Evolutionary conservation across 2,797 vertebrate species (phyloP).

Genomic region (Rhincodon typus): DNA sequence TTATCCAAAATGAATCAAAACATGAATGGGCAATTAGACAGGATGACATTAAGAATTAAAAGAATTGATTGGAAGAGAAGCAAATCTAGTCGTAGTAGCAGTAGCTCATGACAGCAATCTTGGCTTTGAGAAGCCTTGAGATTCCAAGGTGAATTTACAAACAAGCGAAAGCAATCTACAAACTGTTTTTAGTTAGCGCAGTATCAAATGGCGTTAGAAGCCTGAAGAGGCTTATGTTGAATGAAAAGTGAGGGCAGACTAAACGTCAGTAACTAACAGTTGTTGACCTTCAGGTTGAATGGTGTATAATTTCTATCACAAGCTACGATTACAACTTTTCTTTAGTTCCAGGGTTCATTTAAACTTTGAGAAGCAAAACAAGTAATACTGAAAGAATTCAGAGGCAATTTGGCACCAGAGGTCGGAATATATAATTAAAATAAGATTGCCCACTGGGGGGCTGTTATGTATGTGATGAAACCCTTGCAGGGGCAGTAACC

Average conservation of each 20-base stretch:
- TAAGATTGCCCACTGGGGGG: neutral
- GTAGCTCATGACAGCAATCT: neutral
- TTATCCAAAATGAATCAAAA: neutral
- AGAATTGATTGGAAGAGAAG: neutral
- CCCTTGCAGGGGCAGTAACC: neutral
- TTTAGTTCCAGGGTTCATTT: neutral
- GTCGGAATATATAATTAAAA: neutral
- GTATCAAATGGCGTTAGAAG: neutral
- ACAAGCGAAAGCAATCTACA: neutral
- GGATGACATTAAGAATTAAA: neutral
- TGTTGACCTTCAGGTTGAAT: fast-evolving
- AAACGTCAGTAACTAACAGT: conserved; percentile 33
- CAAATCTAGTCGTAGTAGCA: neutral
- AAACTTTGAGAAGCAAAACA: neutral
- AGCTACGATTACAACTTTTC: conserved; percentile 38
- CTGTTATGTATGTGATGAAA: neutral
- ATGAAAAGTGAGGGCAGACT: conserved; percentile 40
- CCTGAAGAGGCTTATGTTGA: neutral
- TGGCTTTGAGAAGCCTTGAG: neutral
- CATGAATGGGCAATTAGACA: neutral
- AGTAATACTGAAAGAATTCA: neutral
- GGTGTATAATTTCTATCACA: conserved; percentile 37
- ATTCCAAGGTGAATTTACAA: neutral
- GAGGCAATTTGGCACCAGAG: neutral
- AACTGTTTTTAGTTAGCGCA: neutral